Percentiles rank a stretch among this genome's conserved stretches.
Conservation (phyloP, 2,113 vertebrate genomes). For the Cynocephalus volans region DNA sequence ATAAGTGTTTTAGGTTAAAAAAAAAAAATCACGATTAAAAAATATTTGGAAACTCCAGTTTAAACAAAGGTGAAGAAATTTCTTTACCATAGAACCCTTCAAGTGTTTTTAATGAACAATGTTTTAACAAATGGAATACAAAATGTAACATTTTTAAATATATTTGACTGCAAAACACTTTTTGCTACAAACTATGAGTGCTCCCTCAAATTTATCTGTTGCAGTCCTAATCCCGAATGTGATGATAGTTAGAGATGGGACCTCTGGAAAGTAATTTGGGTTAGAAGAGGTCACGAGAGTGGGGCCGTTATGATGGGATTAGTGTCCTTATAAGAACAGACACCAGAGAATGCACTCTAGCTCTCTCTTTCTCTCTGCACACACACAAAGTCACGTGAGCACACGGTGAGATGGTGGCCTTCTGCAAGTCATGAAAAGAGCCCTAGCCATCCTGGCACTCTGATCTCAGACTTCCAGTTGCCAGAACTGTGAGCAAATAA, state of each 20-base stretch:
- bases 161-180: neutral
- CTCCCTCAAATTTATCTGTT: neutral
- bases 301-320: neutral
- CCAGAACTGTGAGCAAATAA: neutral
- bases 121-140: neutral
- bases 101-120: neutral
- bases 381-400: neutral
- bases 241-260: neutral
- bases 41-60: neutral
- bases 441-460: neutral
- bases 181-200: neutral
- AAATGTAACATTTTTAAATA: neutral
- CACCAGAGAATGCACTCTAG: fast-evolving
- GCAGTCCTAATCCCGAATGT: neutral
- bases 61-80: constrained; percentile 23
- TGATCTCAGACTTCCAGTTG: neutral
- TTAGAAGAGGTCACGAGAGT: neutral
- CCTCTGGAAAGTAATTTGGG: neutral
- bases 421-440: neutral
- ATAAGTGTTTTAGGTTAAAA: neutral
- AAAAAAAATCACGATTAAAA: neutral
- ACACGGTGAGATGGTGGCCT: neutral
- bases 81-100: neutral
- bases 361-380: neutral
- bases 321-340: neutral